phyloP scores from a whole-genome alignment of 1,140 invertebrate genomes.

The Zaprionus camerounensis region DNA sequence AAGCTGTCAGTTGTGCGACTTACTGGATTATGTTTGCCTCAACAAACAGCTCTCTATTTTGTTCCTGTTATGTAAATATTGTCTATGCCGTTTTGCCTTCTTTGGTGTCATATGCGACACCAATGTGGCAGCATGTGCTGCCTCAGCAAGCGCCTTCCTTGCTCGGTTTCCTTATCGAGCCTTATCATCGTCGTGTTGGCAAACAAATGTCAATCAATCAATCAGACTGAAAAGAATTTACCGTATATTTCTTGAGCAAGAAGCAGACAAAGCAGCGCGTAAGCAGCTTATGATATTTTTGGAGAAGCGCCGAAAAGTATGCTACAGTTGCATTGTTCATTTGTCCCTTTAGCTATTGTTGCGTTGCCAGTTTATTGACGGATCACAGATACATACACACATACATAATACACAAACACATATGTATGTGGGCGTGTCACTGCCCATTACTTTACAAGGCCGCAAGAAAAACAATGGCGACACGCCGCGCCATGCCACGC shows the following conservation, averaged over 20 bases:
- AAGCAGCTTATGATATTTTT: constrained; percentile 21
- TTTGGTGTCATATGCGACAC: not conserved
- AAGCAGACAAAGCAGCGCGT: not conserved
- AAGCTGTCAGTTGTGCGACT: not conserved
- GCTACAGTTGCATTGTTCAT: constrained; percentile 12
- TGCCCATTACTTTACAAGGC: not conserved
- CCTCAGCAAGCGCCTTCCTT: not conserved
- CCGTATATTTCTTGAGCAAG: not conserved
- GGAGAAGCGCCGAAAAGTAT: not conserved
- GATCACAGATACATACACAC: constrained; percentile 19
- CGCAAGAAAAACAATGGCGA: not conserved
- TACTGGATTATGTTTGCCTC: not conserved
- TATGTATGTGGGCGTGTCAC: not conserved
- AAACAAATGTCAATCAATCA: constrained; percentile 57
- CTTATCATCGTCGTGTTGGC: constrained; percentile 5
- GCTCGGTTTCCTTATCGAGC: not conserved
- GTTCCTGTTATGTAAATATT: constrained; percentile 1
- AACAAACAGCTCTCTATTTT: not conserved
- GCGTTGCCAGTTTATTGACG: constrained; percentile 32
- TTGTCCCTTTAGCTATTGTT: constrained; percentile 6
- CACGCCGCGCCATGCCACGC: not conserved
- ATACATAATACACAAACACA: too few species aligned
- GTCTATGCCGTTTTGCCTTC: not conserved
- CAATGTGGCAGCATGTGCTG: not conserved
- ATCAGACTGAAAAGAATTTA: constrained; percentile 15